Evolutionary conservation across 2,888 invertebrate species (phyloP).

Genomic region (Eremobia ochroleuca): DNA sequence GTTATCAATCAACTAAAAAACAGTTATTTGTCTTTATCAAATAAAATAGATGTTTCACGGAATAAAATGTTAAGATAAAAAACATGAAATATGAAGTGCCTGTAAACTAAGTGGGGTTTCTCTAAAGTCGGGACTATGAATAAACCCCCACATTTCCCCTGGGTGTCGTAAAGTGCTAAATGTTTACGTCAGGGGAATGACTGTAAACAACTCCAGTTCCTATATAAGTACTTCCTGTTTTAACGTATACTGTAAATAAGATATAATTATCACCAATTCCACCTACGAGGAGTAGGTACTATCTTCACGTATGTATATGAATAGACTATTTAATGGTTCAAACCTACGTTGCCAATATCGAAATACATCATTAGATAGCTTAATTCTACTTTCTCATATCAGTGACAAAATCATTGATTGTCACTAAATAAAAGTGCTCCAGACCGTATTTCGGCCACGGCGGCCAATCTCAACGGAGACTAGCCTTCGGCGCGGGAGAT

Average conservation of each 20-base stretch:
- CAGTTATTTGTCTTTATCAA: constrained; percentile 27
- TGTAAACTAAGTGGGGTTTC: constrained; percentile 23
- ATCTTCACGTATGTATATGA: background rate
- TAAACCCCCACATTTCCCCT: constrained; percentile 27
- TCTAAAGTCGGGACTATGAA: constrained; percentile 38
- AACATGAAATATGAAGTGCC: background rate
- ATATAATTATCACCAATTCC: background rate
- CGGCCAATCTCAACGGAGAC: too few species aligned
- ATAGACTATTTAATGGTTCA: background rate
- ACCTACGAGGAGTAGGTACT: background rate
- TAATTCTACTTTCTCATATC: background rate
- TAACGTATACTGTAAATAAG: background rate
- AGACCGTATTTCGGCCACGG: too few species aligned
- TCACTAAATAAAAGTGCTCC: too few species aligned
- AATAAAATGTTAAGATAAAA: background rate
- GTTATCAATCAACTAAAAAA: constrained; percentile 56
- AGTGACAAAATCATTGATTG: background rate
- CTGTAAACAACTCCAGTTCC: constrained; percentile 29
- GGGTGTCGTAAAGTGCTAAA: constrained; percentile 42
- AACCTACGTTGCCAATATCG: background rate
- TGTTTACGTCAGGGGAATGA: constrained; percentile 38
- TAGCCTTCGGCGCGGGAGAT: too few species aligned
- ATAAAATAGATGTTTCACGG: background rate
- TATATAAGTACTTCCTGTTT: background rate
- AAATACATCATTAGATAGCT: background rate